Evolutionary conservation across 1,140 invertebrate genomes (phyloP).

Genomic region (Aphidius gifuensis): DNA sequence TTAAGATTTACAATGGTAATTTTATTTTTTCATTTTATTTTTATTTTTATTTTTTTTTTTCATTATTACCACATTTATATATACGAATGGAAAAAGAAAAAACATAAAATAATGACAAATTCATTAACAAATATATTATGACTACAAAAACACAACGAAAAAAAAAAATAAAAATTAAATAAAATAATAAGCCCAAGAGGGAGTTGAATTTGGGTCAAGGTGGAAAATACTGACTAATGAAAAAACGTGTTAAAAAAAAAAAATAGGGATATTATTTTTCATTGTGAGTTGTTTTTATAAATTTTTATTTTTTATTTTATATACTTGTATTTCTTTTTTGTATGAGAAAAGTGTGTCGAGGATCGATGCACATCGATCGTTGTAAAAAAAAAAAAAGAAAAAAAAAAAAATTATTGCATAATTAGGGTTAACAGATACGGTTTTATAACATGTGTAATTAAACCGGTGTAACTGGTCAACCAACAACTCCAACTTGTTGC

Average conservation of each 20-base stretch:
- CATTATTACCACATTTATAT: background rate
- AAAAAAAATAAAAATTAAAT: no score
- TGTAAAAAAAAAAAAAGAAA: slow-evolving; percentile 1
- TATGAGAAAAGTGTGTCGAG: slow-evolving; percentile 5
- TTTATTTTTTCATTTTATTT: background rate
- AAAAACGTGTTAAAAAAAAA: background rate
- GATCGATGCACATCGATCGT: slow-evolving; percentile 21
- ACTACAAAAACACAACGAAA: no score
- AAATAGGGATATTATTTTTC: background rate
- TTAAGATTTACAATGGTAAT: background rate
- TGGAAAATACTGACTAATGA: background rate
- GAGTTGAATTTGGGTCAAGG: no score
- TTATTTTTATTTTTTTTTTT: no score
- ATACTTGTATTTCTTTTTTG: background rate
- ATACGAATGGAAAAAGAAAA: background rate
- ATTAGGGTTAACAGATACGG: slow-evolving; percentile 13
- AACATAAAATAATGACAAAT: no score
- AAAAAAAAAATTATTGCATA: slow-evolving; percentile 10
- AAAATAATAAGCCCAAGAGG: no score
- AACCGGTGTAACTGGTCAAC: slow-evolving; percentile 18
- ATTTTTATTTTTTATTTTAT: background rate
- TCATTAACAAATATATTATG: no score
- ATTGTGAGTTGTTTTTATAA: background rate
- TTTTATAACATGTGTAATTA: slow-evolving; percentile 17
- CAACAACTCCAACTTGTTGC: background rate